Percentiles rank a stretch among this genome's conserved stretches.
These are phyloP conservation scores for Phylloscopus trochilus DNA, from an alignment of 2,113 vertebrate genomes.

Conservation along the genomic window DNA sequence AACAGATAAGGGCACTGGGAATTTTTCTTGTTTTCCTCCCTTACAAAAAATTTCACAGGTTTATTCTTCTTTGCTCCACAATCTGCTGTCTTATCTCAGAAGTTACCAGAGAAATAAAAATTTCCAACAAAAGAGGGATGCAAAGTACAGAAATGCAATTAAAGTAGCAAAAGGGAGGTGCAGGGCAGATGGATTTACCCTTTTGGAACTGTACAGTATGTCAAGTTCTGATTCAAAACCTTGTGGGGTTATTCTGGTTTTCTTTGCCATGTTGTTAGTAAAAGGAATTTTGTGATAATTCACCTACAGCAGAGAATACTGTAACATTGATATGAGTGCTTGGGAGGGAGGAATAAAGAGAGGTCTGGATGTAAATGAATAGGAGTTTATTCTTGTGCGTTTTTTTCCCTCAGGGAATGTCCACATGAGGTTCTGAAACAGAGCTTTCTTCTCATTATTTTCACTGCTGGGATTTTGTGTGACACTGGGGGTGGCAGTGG, in stretches of 20 bases:
- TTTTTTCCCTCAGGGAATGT: not conserved
- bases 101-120: not conserved
- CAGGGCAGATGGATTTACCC: not conserved
- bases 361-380: not conserved
- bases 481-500: not conserved
- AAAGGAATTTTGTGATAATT: not conserved
- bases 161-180: not conserved
- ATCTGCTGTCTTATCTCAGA: not conserved
- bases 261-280: not conserved
- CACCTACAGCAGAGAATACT: not conserved
- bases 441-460: not conserved
- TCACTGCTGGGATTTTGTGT: not conserved
- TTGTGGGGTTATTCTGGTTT: not conserved
- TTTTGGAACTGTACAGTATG: not conserved
- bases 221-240: not conserved
- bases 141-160: not conserved
- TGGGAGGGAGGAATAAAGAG: not conserved
- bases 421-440: not conserved
- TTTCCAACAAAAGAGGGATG: not conserved
- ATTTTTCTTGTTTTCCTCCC: not conserved
- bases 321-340: not conserved
- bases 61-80: not conserved
- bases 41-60: not conserved
- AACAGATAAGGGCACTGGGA: not conserved
- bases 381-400: not conserved